Evolutionary conservation across 2,888 invertebrate genomes (phyloP).

Genomic region (Agonum fuliginosum): DNA sequence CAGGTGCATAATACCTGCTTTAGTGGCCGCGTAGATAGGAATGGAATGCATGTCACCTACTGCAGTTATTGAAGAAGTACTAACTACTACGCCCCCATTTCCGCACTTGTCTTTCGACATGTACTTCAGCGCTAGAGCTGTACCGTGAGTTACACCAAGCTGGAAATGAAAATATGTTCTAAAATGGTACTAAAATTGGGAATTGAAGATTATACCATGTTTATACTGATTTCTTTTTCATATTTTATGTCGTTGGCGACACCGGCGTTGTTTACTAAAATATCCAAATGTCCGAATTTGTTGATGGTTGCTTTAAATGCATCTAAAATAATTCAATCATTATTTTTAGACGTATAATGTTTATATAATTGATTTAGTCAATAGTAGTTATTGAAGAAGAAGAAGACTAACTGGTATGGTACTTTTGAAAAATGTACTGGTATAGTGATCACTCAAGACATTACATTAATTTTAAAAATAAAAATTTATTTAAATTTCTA

Average conservation of each 20-base stretch:
- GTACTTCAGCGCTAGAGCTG: slow-evolving; percentile 72
- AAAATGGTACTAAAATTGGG: slow-evolving; percentile 42
- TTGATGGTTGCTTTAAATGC: slow-evolving; percentile 81
- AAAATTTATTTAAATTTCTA: no score
- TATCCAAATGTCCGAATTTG: slow-evolving; percentile 80
- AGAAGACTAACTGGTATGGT: no score
- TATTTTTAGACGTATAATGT: no score
- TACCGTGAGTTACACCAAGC: slow-evolving; percentile 71
- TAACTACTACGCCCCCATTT: slow-evolving; percentile 72
- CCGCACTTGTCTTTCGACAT: slow-evolving; percentile 73
- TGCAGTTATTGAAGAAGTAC: slow-evolving; percentile 73
- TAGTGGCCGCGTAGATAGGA: slow-evolving; percentile 70
- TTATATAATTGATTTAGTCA: no score
- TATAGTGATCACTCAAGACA: no score
- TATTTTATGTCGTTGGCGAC: slow-evolving; percentile 63
- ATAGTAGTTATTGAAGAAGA: no score
- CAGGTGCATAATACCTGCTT: slow-evolving; percentile 69
- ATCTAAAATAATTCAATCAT: slow-evolving; percentile 74
- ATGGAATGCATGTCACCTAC: slow-evolving; percentile 66
- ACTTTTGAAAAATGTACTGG: no score
- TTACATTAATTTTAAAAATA: no score
- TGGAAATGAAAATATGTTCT: slow-evolving; percentile 65
- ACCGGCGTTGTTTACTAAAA: slow-evolving; percentile 72
- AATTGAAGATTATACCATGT: slow-evolving; percentile 53
- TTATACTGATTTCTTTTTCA: slow-evolving; percentile 63